These are phyloP conservation scores for Oscheius sp. DNA, from an alignment of 1,140 invertebrate species.

Conservation along the genomic window DNA sequence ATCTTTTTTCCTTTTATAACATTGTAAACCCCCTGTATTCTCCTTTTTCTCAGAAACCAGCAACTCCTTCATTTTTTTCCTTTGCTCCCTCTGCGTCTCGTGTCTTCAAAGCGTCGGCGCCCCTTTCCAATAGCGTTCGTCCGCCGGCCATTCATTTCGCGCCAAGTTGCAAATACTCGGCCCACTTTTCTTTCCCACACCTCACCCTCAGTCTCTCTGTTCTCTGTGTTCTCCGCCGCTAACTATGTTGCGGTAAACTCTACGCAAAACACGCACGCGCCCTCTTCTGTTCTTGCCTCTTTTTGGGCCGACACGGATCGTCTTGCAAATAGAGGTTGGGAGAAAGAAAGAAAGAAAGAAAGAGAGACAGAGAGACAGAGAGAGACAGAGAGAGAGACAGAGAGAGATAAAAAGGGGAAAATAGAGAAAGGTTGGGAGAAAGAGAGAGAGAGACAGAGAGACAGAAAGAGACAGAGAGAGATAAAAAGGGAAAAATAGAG, in stretches of 20 bases:
- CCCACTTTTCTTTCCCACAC: neutral
- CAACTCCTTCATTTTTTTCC: neutral
- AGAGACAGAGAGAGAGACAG: too few relatives aligned
- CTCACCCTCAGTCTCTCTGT: neutral
- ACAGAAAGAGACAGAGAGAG: too few relatives aligned
- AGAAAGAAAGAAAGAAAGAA: too few relatives aligned
- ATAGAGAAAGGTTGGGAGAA: too few relatives aligned
- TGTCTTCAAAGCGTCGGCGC: neutral
- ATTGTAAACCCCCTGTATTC: too few relatives aligned
- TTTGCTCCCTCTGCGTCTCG: neutral
- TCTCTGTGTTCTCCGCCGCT: neutral
- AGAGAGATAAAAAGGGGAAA: too few relatives aligned
- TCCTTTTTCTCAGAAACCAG: neutral
- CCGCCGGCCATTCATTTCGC: neutral
- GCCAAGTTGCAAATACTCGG: slow-evolving; percentile 11
- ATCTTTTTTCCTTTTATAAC: too few relatives aligned
- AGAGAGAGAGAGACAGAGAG: too few relatives aligned
- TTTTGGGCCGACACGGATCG: too few relatives aligned
- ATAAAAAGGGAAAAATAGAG: too few relatives aligned
- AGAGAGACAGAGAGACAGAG: too few relatives aligned
- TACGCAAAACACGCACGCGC: neutral
- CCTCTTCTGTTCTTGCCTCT: neutral
- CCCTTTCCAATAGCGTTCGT: neutral
- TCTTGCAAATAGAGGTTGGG: too few relatives aligned
- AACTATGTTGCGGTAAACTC: neutral